Conservation (phyloP, 2,888 invertebrate genomes). For the Melikaiella ostensackeni region DNA sequence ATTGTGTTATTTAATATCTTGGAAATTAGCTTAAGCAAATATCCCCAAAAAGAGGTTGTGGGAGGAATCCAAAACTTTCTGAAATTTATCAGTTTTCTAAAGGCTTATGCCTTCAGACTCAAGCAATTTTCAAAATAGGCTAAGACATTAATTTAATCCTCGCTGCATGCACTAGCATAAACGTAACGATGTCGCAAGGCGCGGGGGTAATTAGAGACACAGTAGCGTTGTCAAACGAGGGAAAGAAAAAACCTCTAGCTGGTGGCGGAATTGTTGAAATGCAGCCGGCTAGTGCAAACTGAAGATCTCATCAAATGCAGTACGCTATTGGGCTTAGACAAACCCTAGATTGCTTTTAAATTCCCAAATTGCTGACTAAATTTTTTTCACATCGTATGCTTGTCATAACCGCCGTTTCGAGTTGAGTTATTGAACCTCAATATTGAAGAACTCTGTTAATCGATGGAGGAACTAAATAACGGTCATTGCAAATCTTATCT, state of each 20-base stretch:
- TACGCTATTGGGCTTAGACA: not conserved
- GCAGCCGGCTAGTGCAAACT: not conserved
- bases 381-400: not conserved
- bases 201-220: not conserved
- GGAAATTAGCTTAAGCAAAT: not conserved
- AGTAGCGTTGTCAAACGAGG: not conserved
- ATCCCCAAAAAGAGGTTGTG: not conserved
- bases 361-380: not conserved
- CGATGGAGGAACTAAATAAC: constrained; percentile 56
- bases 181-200: not conserved
- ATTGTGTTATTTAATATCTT: not conserved
- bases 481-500: constrained; percentile 63
- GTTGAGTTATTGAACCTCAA: not conserved
- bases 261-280: not conserved
- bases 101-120: not conserved
- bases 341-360: not conserved
- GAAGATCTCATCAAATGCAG: not conserved
- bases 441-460: constrained; percentile 39
- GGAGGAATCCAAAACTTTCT: not conserved
- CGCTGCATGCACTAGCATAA: too few relatives aligned
- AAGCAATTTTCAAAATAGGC: too few relatives aligned
- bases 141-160: too few relatives aligned
- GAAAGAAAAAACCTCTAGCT: not conserved
- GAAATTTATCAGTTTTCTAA: not conserved
- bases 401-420: not conserved